phyloP scores from a whole-genome alignment of 2,888 invertebrate species.

The Cylindroiulus punctatus region DNA sequence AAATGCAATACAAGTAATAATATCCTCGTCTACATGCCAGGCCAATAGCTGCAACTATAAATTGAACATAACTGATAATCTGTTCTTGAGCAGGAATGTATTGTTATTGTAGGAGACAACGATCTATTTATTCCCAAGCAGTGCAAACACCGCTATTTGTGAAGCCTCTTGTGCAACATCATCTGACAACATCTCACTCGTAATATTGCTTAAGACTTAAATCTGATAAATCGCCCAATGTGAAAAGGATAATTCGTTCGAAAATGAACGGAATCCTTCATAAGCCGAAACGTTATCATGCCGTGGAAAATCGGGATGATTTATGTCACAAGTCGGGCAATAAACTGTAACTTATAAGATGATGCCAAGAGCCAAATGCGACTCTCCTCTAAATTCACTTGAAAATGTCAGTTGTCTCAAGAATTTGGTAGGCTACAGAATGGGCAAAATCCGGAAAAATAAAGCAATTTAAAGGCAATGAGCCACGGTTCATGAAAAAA shows the following conservation, averaged over 20 bases:
- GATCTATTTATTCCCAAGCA: neutral
- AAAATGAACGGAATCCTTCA: conserved; percentile 33
- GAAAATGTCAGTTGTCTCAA: neutral
- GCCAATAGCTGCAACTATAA: neutral
- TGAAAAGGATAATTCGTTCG: conserved; percentile 37
- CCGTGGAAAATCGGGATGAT: neutral
- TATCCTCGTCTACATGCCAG: too few species aligned
- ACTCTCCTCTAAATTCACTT: neutral
- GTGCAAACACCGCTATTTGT: neutral
- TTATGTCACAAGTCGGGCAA: neutral
- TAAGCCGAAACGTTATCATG: conserved; percentile 20
- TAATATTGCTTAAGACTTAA: conserved; percentile 21
- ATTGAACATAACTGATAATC: neutral
- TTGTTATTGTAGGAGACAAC: neutral
- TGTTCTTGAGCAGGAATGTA: neutral
- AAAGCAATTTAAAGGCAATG: neutral
- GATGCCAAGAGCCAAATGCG: neutral
- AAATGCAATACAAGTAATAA: too few species aligned
- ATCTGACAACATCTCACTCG: conserved; percentile 6
- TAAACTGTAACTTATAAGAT: conserved; percentile 33
- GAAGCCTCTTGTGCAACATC: neutral
- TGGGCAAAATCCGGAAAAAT: neutral
- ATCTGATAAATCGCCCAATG: conserved; percentile 17
- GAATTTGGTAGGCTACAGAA: neutral
- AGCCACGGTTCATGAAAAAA: neutral